Conservation (phyloP, 2,888 invertebrate species). For the Pandemis corylana region DNA sequence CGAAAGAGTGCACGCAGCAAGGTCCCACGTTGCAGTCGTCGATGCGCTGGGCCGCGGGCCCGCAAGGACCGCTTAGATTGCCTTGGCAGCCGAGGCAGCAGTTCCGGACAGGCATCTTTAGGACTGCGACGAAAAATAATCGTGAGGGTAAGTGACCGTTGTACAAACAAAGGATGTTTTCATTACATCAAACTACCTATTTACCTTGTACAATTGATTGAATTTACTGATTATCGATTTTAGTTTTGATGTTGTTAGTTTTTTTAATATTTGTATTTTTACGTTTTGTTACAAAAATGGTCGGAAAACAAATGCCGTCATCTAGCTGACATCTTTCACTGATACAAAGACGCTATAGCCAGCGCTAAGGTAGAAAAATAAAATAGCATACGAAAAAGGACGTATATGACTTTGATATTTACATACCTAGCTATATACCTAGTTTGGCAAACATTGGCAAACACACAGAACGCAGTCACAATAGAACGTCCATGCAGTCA, state of each 20-base stretch:
- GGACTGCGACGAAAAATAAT: not conserved
- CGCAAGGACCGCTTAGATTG: constrained; percentile 64
- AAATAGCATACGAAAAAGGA: not conserved
- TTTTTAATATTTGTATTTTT: constrained; percentile 13
- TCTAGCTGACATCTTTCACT: not conserved
- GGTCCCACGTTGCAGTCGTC: constrained; percentile 63
- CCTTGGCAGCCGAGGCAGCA: constrained; percentile 75
- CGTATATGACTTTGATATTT: no score
- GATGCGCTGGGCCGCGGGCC: constrained; percentile 53
- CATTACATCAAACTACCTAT: no score
- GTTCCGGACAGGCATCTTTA: constrained; percentile 74
- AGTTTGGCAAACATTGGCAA: no score
- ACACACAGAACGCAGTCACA: no score
- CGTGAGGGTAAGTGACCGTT: not conserved
- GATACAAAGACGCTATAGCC: not conserved
- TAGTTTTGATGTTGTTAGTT: constrained; percentile 1
- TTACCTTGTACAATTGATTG: not conserved
- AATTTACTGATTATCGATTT: not conserved
- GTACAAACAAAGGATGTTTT: no score
- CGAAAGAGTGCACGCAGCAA: constrained; percentile 64
- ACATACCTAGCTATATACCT: no score
- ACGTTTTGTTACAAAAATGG: not conserved
- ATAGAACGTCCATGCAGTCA: no score
- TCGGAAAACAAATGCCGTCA: constrained; percentile 9
- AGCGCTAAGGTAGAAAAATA: not conserved